Conservation (phyloP, 2,888 invertebrate species). For the Morpho helenor region DNA sequence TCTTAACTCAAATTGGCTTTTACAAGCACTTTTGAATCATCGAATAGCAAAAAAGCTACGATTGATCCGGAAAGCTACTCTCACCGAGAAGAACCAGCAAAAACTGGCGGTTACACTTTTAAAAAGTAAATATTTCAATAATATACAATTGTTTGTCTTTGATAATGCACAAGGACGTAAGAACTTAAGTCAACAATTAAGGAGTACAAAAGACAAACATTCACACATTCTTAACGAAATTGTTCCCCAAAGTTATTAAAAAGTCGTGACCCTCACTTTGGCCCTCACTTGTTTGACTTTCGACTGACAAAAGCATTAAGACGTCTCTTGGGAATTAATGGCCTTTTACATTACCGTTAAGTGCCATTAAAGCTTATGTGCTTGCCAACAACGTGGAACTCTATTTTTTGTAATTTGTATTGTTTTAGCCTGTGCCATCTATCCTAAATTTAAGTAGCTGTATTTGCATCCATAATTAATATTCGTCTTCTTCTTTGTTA, state of each 20-base stretch:
- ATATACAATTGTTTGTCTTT: no score
- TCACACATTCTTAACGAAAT: not conserved
- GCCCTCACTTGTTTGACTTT: constrained; percentile 32
- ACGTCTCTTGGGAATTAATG: constrained; percentile 63
- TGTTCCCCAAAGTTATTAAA: constrained; percentile 1
- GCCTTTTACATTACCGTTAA: constrained; percentile 63
- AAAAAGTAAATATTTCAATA: no score
- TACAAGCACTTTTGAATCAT: no score
- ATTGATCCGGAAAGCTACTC: no score
- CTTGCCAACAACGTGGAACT: constrained; percentile 50
- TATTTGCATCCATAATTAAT: no score
- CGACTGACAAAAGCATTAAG: constrained; percentile 54
- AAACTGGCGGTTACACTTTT: no score
- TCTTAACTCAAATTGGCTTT: no score
- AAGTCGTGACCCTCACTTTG: constrained; percentile 7
- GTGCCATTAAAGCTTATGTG: constrained; percentile 66
- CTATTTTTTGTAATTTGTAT: constrained; percentile 1
- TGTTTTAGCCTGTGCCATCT: not conserved
- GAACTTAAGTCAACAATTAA: not conserved
- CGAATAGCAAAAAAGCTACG: no score
- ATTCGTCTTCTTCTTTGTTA: no score
- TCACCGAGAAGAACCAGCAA: no score
- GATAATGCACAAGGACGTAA: no score
- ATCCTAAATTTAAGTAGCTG: no score
- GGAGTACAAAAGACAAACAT: not conserved